Evolutionary conservation across 2,888 invertebrate species (phyloP), one percentile per base, ranked within the genome.

Genomic region (Noctua janthina): DNA sequence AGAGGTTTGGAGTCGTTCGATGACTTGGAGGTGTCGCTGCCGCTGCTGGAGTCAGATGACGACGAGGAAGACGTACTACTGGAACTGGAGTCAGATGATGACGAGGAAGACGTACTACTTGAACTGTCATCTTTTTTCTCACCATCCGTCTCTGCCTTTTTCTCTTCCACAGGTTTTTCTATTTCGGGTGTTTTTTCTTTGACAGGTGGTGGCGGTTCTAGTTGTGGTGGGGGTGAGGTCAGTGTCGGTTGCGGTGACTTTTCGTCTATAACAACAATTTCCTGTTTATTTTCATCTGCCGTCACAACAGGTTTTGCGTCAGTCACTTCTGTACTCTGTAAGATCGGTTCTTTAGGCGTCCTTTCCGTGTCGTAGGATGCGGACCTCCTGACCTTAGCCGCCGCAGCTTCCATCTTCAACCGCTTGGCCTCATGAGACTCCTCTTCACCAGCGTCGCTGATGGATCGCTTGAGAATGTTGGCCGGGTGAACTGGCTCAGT

Each of bases 11-110:
- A 87, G 62, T 95, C 95, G 87, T 93, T 93, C 2, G 93, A 90
- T 4, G 97, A 96, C 89, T 96, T 96, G 71, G 94, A 96, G 15
- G 94, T 93, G 43, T 97, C 97, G 87, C 97, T 98, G 81, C 97
- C 97, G 86, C 92, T 93, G 77, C 95, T 95, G 0, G 97, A 97
- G 68, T 97, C 97, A 1, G 95, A 94, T 2, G 97, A 97, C 29
- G 97, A 97, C 51, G 39, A 39, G 39, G 39, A 39, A 39, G 39
- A 39, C 5, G 39, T 39, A 39, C 97, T 97, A 86, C 97, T 97
- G 15, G 97, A 97, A 88, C 97, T 97, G 56, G 97, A 97, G 74
- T 96, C 96, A 6, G 97, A 96, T 1, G 97, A 96, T 4, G 97
- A 96, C 2, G 95, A 93, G 13, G 96, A 95, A 11, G 95, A 95